These are phyloP conservation scores for Aphyosemion australe DNA, from an alignment of 2,113 vertebrate species.

Conservation along the genomic window DNA sequence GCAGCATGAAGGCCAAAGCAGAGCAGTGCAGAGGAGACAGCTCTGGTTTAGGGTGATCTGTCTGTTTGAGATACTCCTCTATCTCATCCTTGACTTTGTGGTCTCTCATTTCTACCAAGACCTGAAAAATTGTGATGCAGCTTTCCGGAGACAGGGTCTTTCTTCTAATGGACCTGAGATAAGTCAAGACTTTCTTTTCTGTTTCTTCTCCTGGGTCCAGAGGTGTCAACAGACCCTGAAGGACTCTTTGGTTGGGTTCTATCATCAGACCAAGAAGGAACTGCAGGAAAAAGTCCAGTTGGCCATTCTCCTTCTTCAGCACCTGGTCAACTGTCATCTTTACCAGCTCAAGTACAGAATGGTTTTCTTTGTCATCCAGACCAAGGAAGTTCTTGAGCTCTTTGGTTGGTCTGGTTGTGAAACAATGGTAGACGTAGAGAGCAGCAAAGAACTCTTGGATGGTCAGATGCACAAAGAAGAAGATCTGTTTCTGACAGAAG, in stretches of 20 bases:
- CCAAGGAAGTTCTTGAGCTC: too few relatives aligned
- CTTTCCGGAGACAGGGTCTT: conserved; percentile 44
- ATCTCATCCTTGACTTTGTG: conserved; percentile 60
- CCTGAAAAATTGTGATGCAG: conserved; percentile 59
- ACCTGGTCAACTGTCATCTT: conserved; percentile 54
- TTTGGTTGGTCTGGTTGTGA: too few relatives aligned
- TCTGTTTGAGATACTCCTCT: conserved; percentile 38
- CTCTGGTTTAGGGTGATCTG: neutral
- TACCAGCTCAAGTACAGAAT: too few relatives aligned
- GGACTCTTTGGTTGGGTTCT: conserved; percentile 31
- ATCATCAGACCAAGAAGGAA: conserved; percentile 56
- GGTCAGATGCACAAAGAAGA: too few relatives aligned
- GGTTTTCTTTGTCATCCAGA: too few relatives aligned
- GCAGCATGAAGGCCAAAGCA: conserved; percentile 62
- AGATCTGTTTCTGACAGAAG: too few relatives aligned
- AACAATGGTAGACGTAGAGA: too few relatives aligned
- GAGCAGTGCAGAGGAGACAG: conserved; percentile 61
- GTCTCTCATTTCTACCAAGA: conserved; percentile 70
- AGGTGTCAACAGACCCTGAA: conserved; percentile 35
- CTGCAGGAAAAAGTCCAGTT: conserved; percentile 51
- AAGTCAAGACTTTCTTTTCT: conserved; percentile 40
- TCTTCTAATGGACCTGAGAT: conserved; percentile 53
- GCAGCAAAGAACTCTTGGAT: too few relatives aligned
- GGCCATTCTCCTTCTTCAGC: conserved; percentile 40
- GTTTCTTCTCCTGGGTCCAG: conserved; percentile 39